phyloP scores from a whole-genome alignment of 2,113 vertebrate species.

The Cinclus mexicanus region DNA sequence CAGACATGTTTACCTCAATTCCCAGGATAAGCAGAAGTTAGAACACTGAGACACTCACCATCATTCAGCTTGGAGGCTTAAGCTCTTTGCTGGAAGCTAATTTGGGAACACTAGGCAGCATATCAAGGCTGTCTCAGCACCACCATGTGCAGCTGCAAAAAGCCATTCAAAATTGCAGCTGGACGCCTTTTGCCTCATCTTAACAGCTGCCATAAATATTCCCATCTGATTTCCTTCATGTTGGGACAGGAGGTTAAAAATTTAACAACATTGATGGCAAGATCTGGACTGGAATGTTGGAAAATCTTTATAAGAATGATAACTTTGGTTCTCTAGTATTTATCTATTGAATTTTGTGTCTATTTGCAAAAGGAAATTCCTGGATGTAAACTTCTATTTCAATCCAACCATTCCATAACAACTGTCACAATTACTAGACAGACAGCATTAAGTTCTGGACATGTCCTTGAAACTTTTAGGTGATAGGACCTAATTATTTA shows the following conservation, averaged over 20 bases:
- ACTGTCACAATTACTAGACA: background rate
- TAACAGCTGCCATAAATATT: conserved; percentile 47
- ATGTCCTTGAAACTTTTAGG: background rate
- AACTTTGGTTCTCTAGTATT: background rate
- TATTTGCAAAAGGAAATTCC: background rate
- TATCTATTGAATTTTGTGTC: background rate
- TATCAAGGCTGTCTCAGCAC: background rate
- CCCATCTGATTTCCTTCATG: background rate
- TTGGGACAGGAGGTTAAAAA: background rate
- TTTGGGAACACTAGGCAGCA: conserved; percentile 17
- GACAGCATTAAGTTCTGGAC: background rate
- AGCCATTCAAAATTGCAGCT: conserved; percentile 29
- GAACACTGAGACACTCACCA: background rate
- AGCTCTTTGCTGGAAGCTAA: conserved; percentile 34
- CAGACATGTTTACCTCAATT: conserved; percentile 34
- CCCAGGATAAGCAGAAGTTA: conserved; percentile 29
- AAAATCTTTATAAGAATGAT: background rate
- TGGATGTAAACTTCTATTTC: background rate
- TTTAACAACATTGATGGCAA: background rate
- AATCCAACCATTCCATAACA: background rate
- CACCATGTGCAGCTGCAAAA: background rate
- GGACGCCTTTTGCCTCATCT: background rate
- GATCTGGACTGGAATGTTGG: background rate
- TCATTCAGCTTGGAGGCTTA: conserved; percentile 13
- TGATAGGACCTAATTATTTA: background rate